Percentiles rank a stretch among this genome's conserved stretches.
phyloP scores from a whole-genome alignment of 2,797 vertebrate species.

The Helarctos malayanus region DNA sequence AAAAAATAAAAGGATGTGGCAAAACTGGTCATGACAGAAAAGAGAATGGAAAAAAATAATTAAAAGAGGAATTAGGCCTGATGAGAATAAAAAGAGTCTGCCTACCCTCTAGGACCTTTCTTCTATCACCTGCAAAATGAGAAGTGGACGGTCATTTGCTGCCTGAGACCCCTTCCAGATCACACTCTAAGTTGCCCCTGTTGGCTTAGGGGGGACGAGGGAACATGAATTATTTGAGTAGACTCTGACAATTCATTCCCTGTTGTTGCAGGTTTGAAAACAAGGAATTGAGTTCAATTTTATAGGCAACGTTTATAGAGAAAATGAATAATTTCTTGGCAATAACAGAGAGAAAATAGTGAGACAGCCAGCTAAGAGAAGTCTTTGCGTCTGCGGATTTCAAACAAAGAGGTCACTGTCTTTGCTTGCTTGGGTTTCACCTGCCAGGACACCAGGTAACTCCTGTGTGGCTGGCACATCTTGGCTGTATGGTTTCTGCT shows the following conservation, averaged over 20 bases:
- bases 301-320: neutral
- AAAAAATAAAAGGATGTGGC: neutral
- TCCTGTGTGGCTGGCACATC: accelerated
- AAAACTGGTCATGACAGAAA: neutral
- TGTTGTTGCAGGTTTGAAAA: neutral
- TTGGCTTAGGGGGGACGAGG: neutral
- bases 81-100: neutral
- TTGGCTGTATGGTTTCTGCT: too few species aligned
- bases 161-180: neutral
- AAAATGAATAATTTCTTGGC: neutral
- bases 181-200: too few species aligned
- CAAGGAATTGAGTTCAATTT: neutral
- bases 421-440: neutral
- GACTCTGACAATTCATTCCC: accelerated
- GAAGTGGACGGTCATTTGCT: accelerated
- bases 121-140: neutral
- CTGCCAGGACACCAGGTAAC: accelerated
- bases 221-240: too few species aligned
- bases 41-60: neutral
- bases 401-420: neutral
- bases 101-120: neutral
- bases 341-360: neutral
- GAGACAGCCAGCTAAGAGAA: neutral
- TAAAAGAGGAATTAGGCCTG: neutral
- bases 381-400: neutral